These are phyloP conservation scores for Neosilurus hyrtlii DNA, from an alignment of 2,797 vertebrate genomes.

Conservation along the genomic window DNA sequence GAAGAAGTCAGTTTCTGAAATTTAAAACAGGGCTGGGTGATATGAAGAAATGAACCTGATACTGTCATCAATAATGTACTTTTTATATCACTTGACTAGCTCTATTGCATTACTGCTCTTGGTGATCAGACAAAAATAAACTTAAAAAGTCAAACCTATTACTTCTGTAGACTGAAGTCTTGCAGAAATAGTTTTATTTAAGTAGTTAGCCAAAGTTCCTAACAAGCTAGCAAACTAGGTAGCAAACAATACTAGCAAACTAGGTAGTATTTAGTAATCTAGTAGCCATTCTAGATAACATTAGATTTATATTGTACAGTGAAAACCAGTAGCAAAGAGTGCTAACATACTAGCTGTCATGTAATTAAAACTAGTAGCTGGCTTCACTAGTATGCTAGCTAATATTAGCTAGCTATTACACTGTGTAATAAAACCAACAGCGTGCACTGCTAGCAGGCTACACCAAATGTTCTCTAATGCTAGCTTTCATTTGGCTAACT, in stretches of 20 bases:
- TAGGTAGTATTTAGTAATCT: background rate
- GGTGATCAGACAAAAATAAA: background rate
- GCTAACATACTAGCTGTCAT: background rate
- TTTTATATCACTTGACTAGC: background rate
- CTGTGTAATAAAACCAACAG: background rate
- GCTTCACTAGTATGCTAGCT: background rate
- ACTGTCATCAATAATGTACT: constrained; percentile 5
- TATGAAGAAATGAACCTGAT: background rate
- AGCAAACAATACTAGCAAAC: background rate
- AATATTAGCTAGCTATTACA: background rate
- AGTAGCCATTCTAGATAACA: background rate
- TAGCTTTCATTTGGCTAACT: no score
- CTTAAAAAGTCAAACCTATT: background rate
- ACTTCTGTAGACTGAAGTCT: background rate
- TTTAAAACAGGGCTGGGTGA: background rate
- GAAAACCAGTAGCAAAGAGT: background rate
- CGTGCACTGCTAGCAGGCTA: no score
- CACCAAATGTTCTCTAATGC: no score
- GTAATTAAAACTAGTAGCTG: background rate
- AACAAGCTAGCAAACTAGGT: background rate
- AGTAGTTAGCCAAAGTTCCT: background rate
- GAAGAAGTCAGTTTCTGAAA: background rate
- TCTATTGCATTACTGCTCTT: background rate
- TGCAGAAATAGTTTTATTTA: background rate
- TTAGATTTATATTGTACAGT: background rate